Evolutionary conservation across 2,888 invertebrate genomes (phyloP).

Genomic region (Xestia sexstrigata): DNA sequence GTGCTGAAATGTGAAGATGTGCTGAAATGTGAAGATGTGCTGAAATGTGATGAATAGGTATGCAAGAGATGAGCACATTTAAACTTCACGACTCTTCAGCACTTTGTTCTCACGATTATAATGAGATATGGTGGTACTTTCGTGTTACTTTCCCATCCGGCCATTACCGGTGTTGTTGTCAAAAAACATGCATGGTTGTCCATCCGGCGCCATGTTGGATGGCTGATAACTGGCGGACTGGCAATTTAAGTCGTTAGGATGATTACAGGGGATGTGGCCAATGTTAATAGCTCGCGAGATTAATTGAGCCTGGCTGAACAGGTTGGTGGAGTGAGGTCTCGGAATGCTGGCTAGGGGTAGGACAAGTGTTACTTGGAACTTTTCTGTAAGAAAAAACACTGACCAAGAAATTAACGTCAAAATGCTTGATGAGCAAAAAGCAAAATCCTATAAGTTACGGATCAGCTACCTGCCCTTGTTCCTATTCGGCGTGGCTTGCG

Average conservation of each 20-base stretch:
- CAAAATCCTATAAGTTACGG: background rate
- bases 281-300: constrained; percentile 16
- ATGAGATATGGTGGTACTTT: constrained; percentile 43
- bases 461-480: background rate
- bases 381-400: background rate
- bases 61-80: constrained; percentile 20
- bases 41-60: constrained; percentile 40
- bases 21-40: constrained; percentile 23
- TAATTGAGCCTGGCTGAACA: constrained; percentile 9
- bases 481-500: background rate
- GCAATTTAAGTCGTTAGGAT: constrained; percentile 35
- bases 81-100: background rate
- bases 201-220: constrained; percentile 39
- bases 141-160: constrained; percentile 60
- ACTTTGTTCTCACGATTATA: constrained; percentile 36
- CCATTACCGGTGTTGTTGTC: constrained; percentile 40
- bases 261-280: constrained; percentile 35
- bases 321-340: background rate
- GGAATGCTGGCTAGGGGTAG: constrained; percentile 2
- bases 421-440: no score
- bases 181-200: constrained; percentile 48
- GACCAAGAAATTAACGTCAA: background rate
- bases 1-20: constrained; percentile 11
- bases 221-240: background rate
- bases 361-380: background rate